These are phyloP conservation scores for Telmatochromis sp. DNA, from an alignment of 2,113 vertebrate species.

Conservation along the genomic window DNA sequence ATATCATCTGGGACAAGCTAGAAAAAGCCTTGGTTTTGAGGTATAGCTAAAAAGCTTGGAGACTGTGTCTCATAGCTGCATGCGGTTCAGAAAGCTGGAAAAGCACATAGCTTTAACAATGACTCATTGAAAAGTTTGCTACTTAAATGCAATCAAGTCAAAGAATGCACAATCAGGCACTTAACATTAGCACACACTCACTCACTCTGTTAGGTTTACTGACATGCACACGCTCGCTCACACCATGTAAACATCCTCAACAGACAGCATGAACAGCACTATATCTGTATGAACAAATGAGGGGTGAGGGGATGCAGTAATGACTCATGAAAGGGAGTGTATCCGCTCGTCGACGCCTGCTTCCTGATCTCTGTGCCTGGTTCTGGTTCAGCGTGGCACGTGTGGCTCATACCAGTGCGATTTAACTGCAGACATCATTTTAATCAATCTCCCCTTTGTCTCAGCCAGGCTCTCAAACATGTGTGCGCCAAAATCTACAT, in stretches of 20 bases:
- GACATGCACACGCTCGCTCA: neutral
- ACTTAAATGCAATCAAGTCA: slow-evolving; percentile 11
- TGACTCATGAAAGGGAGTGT: slow-evolving; percentile 28
- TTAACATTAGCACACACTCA: neutral
- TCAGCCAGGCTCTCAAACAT: neutral
- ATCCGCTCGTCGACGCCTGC: neutral
- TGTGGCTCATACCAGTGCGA: neutral
- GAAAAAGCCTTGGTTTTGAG: neutral
- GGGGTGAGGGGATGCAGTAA: neutral
- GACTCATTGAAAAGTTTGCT: slow-evolving; percentile 29
- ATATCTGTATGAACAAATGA: neutral
- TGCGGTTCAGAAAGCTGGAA: neutral
- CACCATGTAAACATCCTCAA: slow-evolving; percentile 7
- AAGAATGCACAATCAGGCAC: slow-evolving; percentile 14
- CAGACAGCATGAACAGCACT: neutral
- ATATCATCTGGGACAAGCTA: neutral
- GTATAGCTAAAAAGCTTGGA: neutral
- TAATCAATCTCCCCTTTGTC: slow-evolving; percentile 22
- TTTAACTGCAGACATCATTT: slow-evolving; percentile 9
- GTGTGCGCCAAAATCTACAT: neutral
- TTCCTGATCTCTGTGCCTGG: slow-evolving; percentile 9
- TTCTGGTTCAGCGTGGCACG: slow-evolving; percentile 13
- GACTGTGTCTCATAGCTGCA: neutral
- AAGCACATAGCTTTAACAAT: slow-evolving; percentile 1
- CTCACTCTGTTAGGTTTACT: neutral